Base-by-base conservation (phyloP, 2,113 vertebrate species). In the Eptesicus fuscus region DNA sequence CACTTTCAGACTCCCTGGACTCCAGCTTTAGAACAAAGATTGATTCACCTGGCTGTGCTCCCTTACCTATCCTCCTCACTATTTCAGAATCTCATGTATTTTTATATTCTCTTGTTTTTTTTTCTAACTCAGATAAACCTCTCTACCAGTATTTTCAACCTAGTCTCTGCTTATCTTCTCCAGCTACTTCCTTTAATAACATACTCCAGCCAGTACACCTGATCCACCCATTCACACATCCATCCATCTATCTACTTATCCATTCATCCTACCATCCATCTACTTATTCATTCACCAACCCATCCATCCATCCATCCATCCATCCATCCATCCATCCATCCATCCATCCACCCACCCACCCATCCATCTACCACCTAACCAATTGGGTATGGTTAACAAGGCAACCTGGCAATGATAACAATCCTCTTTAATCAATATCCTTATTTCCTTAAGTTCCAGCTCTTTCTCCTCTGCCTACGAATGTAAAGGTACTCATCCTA, bases 301-400 rank as follows among this genome's bases (percentile, higher is more conserved):
- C 20, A 40, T 2, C 1, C 9, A 10, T 7, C 9, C 3, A 40
- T 2, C 2, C 9, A 7, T 7, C 14, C 3, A 40, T 5, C 23
- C 42, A 71, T 0, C 1, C 7, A 35, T 4, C 13, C 18, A 51
- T 0, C 23, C 9, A 74, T 17, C 18, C 4, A 73, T 7, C 20
- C 40, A 79, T 0, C 17, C 67, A 79, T 1, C 4, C 30, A 35
- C 1, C 23, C 20, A 67, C 18, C 14, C 20, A 67, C 9, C 12
- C n/a, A n/a, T n/a, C n/a, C n/a, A n/a, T n/a, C n/a, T n/a, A n/a
- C n/a, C n/a, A n/a, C n/a, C n/a, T n/a, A n/a, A n/a, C n/a, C n/a
- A n/a, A n/a, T n/a, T 17, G n/a, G 44, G 7, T 23, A n/a, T 40
- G 22, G 35, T 0, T 18, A 61, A 49, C 1, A 63, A 78, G 61